These are phyloP conservation scores for Rhinolophus sinicus DNA, from an alignment of 2,113 vertebrate genomes.

Conservation along the genomic window DNA sequence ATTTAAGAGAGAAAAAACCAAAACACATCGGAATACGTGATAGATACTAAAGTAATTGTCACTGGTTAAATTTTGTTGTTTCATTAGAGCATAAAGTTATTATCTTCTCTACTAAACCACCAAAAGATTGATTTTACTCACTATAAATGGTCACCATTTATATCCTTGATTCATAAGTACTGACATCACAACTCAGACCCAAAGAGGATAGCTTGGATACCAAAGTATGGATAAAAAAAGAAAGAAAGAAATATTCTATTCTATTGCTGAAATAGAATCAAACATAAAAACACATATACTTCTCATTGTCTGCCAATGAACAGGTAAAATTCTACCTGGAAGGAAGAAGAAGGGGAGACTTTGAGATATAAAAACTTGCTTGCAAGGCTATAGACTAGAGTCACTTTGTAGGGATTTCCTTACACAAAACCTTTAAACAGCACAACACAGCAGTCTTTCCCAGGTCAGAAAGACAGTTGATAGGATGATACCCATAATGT, in stretches of 20 bases:
- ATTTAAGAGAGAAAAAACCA: conserved; percentile 40
- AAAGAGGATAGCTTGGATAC: neutral
- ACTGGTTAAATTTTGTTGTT: neutral
- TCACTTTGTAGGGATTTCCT: neutral
- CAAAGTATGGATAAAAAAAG: neutral
- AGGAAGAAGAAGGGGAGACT: neutral
- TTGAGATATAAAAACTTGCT: neutral
- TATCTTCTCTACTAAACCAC: neutral
- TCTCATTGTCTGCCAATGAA: conserved; percentile 38
- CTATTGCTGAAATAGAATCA: conserved; percentile 1
- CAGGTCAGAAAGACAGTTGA: neutral
- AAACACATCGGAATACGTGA: neutral
- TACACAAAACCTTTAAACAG: conserved; percentile 2
- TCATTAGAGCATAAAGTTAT: neutral
- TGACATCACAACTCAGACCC: neutral
- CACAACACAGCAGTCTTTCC: neutral
- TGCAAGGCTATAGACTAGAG: neutral
- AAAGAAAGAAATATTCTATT: conserved; percentile 15
- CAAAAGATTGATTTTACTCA: conserved; percentile 49
- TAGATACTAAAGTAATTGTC: neutral
- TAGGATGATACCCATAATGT: neutral
- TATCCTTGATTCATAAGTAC: neutral
- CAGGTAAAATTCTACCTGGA: neutral
- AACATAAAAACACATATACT: neutral
- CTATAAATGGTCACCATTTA: conserved; percentile 35